Base-by-base conservation (phyloP, 2,888 invertebrate genomes). In the Acronicta psi region DNA sequence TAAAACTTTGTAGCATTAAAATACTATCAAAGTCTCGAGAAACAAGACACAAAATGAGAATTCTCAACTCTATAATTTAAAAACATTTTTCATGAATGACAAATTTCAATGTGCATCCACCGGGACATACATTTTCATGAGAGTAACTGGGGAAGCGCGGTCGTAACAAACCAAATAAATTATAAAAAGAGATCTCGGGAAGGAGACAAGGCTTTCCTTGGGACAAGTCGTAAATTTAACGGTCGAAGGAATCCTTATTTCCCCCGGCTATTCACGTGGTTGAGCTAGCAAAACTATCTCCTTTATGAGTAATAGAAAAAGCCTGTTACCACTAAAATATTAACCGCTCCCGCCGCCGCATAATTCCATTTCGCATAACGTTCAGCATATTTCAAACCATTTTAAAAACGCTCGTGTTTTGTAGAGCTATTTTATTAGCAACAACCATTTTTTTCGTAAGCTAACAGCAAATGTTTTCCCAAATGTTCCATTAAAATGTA, bases 201-300 rank as follows among this genome's bases (percentile, higher is more conserved):
- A 77, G 81, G 84, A 90, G 91, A 91, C 90, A 87, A 86, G 87
- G 88, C 87, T 91, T 89, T 91, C 75, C 86, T 81, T 80, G 89
- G 88, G 91, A 92, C 92, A 90, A 87, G 91, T 92, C 93, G 93
- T 93, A 93, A 93, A 93, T 93, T 93, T 92, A 90, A 93, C 92
- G 92, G 91, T 85, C 88, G 90, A 90, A 89, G 84, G 85, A 88
- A 84, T 89, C 88, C 91, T 90, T 90, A 92, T 91, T 93, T 92
- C 89, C 91, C 89, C 80, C 79, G 87, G 80, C 87, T 87, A 87
- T 89, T 87, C 89, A 85, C 84, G 87, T 87, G 89, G 89, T 88
- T 87, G 86, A 87, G 82, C 84, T 82, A 79, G 86, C 85, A 84
- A 87, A 89, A 92, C 90, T 89, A 88, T 87, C 80, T 74, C 72